Percentiles rank a stretch among this genome's conserved stretches.
phyloP scores from a whole-genome alignment of 2,797 vertebrate species.

The Spheniscus humboldti region DNA sequence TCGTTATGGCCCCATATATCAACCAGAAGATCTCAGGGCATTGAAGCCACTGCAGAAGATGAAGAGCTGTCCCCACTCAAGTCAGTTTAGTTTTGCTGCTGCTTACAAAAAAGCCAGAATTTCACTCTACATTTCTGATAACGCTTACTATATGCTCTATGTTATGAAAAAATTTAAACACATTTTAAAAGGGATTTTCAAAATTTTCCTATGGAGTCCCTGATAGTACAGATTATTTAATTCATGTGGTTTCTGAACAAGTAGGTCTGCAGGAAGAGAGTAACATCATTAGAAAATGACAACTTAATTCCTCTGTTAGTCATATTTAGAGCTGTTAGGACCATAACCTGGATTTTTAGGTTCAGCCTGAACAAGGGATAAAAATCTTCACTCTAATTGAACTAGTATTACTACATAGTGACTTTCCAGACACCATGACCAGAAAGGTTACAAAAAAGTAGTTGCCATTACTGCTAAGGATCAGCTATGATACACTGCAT shows the following conservation, averaged over 20 bases:
- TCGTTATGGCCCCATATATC: slow-evolving; percentile 15
- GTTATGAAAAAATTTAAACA: background rate
- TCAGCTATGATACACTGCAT: background rate
- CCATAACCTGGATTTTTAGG: background rate
- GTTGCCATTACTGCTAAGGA: background rate
- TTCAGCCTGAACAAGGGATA: background rate
- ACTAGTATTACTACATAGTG: background rate
- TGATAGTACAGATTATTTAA: background rate
- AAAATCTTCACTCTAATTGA: background rate
- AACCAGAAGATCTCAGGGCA: background rate
- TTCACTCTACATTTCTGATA: background rate
- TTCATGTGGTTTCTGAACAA: background rate
- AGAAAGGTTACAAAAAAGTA: background rate
- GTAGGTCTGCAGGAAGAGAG: background rate
- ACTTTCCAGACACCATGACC: background rate
- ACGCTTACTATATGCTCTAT: background rate
- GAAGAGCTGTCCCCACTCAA: background rate
- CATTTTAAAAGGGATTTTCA: background rate
- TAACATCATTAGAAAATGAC: background rate
- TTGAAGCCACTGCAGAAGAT: background rate
- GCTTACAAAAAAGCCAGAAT: background rate
- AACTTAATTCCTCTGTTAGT: background rate
- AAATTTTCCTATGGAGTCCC: background rate
- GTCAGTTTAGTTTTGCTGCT: background rate
- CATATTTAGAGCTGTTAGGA: background rate